These are phyloP conservation scores for Hippocampus zosterae DNA, from an alignment of 2,113 vertebrate species.

Conservation along the genomic window DNA sequence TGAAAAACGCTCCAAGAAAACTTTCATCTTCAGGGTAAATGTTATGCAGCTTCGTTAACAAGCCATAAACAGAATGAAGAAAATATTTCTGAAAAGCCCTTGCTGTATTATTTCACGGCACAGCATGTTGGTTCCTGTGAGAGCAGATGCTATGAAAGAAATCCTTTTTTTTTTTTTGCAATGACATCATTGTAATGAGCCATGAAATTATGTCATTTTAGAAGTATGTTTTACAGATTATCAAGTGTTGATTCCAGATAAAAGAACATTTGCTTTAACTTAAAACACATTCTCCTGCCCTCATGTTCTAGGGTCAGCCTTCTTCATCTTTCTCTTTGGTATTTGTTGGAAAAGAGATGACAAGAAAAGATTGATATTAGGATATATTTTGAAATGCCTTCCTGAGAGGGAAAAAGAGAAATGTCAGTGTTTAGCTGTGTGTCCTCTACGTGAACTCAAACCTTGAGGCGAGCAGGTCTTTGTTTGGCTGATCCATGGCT, in stretches of 20 bases:
- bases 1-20: slow-evolving; percentile 6
- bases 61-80: slow-evolving; percentile 32
- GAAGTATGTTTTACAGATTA: slow-evolving; percentile 57
- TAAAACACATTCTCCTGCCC: slow-evolving; percentile 25
- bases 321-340: slow-evolving; percentile 3
- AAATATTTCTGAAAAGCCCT: slow-evolving; percentile 17
- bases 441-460: slow-evolving; percentile 17
- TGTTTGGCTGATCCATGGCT: slow-evolving; percentile 36
- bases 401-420: slow-evolving; percentile 13
- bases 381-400: slow-evolving; percentile 30
- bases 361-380: slow-evolving; percentile 21
- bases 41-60: slow-evolving; percentile 17
- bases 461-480: slow-evolving; percentile 24
- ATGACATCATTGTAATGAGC: slow-evolving; percentile 63
- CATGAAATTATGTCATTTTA: slow-evolving; percentile 61
- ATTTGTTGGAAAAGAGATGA: slow-evolving; percentile 23
- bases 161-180: slow-evolving; percentile 12
- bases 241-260: slow-evolving; percentile 34
- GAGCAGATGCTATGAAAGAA: slow-evolving; percentile 30
- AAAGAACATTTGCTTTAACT: slow-evolving; percentile 24
- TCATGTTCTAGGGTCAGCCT: slow-evolving; percentile 31
- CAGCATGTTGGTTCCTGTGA: slow-evolving; percentile 3
- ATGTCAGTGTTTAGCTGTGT: slow-evolving; percentile 30
- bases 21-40: slow-evolving; percentile 20
- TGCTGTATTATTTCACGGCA: slow-evolving; percentile 2